Evolutionary conservation across 2,797 vertebrate genomes (phyloP).

Genomic region (Phataginus tetradactyla): DNA sequence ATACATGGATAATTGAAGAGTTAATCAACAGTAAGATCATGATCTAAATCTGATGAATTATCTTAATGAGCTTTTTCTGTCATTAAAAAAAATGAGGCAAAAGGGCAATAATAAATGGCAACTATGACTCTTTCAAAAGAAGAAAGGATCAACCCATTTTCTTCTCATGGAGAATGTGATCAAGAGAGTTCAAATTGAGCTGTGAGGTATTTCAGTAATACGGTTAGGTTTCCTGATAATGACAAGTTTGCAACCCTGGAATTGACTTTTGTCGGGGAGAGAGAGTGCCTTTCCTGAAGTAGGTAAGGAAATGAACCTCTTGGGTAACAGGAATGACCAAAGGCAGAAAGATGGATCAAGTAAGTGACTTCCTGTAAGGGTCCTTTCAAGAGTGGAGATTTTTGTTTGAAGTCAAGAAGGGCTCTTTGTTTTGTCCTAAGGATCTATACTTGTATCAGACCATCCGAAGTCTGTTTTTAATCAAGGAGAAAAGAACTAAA

Average conservation of each 20-base stretch:
- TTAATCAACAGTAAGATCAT: background rate
- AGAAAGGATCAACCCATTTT: slow-evolving; percentile 49
- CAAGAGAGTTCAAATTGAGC: slow-evolving; percentile 65
- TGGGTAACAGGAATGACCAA: background rate
- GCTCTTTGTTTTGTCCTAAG: slow-evolving; percentile 24
- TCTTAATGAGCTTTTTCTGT: slow-evolving; percentile 55
- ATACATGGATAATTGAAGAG: slow-evolving; percentile 22
- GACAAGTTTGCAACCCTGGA: slow-evolving; percentile 62
- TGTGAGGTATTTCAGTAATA: slow-evolving; percentile 76
- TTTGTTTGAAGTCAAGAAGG: slow-evolving; percentile 22
- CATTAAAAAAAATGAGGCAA: background rate
- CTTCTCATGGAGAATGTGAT: slow-evolving; percentile 49
- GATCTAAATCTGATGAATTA: slow-evolving; percentile 43
- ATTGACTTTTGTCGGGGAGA: background rate
- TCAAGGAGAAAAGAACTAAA: background rate
- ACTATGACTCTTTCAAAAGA: slow-evolving; percentile 48
- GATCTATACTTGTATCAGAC: background rate
- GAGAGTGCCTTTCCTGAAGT: slow-evolving; percentile 34
- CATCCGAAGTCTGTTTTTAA: slow-evolving; percentile 30
- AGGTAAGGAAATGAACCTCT: slow-evolving; percentile 13
- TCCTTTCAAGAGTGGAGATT: slow-evolving; percentile 19
- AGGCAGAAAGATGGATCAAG: slow-evolving; percentile 26
- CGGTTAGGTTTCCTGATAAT: slow-evolving; percentile 66
- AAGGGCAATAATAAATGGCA: slow-evolving; percentile 48
- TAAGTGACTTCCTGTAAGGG: slow-evolving; percentile 51